These are phyloP conservation scores for Serranus cabrilla DNA, from an alignment of 2,797 vertebrate species.

Conservation along the genomic window DNA sequence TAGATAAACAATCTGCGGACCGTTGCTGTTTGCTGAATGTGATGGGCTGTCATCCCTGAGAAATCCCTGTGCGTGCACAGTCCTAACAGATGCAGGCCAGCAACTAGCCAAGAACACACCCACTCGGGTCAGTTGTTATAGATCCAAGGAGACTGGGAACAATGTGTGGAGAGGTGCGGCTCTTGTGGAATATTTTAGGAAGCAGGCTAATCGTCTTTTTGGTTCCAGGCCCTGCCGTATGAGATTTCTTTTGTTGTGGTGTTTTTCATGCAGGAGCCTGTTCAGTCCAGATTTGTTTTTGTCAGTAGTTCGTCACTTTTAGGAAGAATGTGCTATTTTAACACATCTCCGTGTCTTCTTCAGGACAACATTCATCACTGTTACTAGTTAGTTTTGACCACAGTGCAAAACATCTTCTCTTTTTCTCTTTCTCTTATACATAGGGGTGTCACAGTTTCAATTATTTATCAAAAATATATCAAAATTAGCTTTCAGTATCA, in stretches of 20 bases:
- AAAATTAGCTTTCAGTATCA: too few species aligned
- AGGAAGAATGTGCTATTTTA: constrained; percentile 49
- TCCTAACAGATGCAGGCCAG: constrained; percentile 65
- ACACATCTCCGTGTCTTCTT: constrained; percentile 43
- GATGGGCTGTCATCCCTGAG: constrained; percentile 70
- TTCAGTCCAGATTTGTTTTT: constrained; percentile 61
- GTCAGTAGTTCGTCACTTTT: constrained; percentile 41
- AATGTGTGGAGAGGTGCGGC: constrained; percentile 77
- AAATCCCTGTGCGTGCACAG: constrained; percentile 63
- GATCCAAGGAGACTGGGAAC: constrained; percentile 72
- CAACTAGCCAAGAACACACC: constrained; percentile 63
- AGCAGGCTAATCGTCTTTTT: constrained; percentile 56
- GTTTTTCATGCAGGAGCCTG: constrained; percentile 35
- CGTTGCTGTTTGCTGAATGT: constrained; percentile 64
- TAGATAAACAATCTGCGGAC: constrained; percentile 74
- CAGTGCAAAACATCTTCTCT: constrained; percentile 10
- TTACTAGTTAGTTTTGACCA: constrained; percentile 41
- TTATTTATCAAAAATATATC: too few species aligned
- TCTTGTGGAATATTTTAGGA: constrained; percentile 78
- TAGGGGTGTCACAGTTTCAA: too few species aligned
- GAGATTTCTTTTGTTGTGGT: constrained; percentile 56
- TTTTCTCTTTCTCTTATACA: constrained; percentile 3
- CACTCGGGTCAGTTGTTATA: constrained; percentile 63
- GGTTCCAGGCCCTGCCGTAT: constrained; percentile 53
- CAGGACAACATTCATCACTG: constrained; percentile 30